Percentiles rank a stretch among this genome's conserved stretches.
These are phyloP conservation scores for Parnassius apollo DNA, from an alignment of 2,888 invertebrate genomes.

Conservation along the genomic window DNA sequence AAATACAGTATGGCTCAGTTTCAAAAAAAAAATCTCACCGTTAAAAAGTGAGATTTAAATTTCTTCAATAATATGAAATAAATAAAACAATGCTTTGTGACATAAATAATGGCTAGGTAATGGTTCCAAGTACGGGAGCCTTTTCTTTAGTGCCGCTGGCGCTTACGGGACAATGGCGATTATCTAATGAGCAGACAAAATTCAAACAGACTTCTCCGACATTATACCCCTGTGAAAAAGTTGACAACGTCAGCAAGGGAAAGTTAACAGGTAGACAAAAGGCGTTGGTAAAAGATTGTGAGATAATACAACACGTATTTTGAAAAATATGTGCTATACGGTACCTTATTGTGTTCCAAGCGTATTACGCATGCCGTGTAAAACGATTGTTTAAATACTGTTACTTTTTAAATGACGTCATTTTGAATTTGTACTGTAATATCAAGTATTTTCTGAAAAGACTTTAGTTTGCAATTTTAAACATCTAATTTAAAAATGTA, in stretches of 20 bases:
- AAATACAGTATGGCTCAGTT: slow-evolving; percentile 34
- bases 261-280: slow-evolving; percentile 66
- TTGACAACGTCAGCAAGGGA: slow-evolving; percentile 55
- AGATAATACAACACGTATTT: slow-evolving; percentile 59
- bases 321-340: slow-evolving; percentile 56
- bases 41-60: slow-evolving; percentile 34
- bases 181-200: slow-evolving; percentile 58
- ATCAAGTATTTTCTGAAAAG: neutral
- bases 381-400: slow-evolving; percentile 33
- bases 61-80: slow-evolving; percentile 33
- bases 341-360: slow-evolving; percentile 48
- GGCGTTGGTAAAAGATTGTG: slow-evolving; percentile 41
- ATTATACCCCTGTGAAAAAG: slow-evolving; percentile 55
- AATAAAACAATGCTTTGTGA: slow-evolving; percentile 40
- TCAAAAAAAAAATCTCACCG: slow-evolving; percentile 33
- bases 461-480: too few relatives aligned
- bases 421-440: neutral
- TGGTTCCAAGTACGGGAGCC: slow-evolving; percentile 55
- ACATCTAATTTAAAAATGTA: too few relatives aligned
- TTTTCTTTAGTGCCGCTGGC: slow-evolving; percentile 57
- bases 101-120: slow-evolving; percentile 42
- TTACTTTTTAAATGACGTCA: slow-evolving; percentile 33
- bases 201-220: slow-evolving; percentile 57
- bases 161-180: slow-evolving; percentile 61
- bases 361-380: slow-evolving; percentile 37